A percentile compares a stretch with the other conserved stretches of the same genome.
Conservation (phyloP, 2,113 vertebrate species). For the Ptychochromis oligacanthus region DNA sequence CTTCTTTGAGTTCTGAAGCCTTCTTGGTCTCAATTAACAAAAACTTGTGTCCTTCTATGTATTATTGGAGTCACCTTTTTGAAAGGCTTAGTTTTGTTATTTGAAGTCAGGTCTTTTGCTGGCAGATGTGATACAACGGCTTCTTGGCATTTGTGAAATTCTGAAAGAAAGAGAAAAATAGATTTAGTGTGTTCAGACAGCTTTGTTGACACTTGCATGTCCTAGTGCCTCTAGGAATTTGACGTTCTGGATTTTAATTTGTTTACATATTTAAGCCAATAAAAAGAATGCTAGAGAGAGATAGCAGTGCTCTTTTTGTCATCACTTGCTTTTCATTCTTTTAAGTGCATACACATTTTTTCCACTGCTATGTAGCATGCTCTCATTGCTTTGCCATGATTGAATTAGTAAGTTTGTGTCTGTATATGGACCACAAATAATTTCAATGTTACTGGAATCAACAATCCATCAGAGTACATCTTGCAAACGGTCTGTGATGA, state of each 20-base stretch:
- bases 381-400: slow-evolving; percentile 40
- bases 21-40: too few relatives aligned
- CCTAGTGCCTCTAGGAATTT: not conserved
- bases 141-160: not conserved
- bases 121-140: not conserved
- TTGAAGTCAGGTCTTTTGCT: too few relatives aligned
- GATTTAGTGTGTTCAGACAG: not conserved
- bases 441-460: slow-evolving; percentile 39
- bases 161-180: not conserved
- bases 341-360: not conserved
- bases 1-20: too few relatives aligned
- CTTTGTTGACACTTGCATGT: not conserved
- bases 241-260: not conserved
- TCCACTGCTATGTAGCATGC: slow-evolving; percentile 16
- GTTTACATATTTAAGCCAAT: not conserved
- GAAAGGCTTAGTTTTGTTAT: too few relatives aligned
- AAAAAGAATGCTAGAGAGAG: not conserved
- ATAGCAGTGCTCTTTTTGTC: not conserved
- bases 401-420: not conserved
- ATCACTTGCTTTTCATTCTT: not conserved
- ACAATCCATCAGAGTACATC: slow-evolving; percentile 43
- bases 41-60: too few relatives aligned
- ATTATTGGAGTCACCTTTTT: too few relatives aligned
- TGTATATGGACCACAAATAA: slow-evolving; percentile 20
- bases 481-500: slow-evolving; percentile 30